These are phyloP conservation scores for Ailuropoda melanoleuca DNA, from an alignment of 2,113 vertebrate species.

Conservation along the genomic window DNA sequence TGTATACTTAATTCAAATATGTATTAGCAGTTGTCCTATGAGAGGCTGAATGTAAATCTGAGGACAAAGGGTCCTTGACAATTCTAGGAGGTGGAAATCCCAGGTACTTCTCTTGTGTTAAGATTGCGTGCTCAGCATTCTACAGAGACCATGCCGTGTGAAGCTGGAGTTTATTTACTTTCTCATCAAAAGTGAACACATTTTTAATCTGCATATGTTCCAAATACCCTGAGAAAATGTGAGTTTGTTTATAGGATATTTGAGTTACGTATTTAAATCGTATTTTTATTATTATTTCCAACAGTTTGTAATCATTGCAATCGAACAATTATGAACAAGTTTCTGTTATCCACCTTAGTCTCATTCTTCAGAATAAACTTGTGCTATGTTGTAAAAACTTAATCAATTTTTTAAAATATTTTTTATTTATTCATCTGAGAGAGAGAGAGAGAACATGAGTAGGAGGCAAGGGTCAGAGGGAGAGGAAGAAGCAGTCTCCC, in stretches of 20 bases:
- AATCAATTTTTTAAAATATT: neutral
- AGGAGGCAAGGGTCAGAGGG: neutral
- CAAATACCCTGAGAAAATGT: neutral
- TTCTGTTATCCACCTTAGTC: neutral
- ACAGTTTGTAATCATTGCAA: neutral
- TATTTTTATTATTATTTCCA: slow-evolving; percentile 2
- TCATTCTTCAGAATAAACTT: neutral
- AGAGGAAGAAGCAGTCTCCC: neutral
- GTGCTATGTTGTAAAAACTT: neutral
- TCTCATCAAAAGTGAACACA: neutral
- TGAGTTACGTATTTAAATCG: neutral
- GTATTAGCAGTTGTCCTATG: neutral
- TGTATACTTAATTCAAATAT: neutral
- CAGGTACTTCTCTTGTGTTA: neutral
- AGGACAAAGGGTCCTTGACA: neutral
- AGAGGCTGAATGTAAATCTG: neutral
- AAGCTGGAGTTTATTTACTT: neutral
- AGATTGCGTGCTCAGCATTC: neutral
- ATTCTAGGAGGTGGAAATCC: neutral
- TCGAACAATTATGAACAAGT: neutral
- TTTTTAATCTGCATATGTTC: neutral
- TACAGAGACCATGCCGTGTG: neutral
- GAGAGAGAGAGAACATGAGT: neutral
- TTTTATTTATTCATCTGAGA: neutral
- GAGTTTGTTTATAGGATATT: neutral